Evolutionary conservation across 2,888 invertebrate species (phyloP), one percentile per base, ranked within the genome.

Genomic region (Drosophila prolongata): DNA sequence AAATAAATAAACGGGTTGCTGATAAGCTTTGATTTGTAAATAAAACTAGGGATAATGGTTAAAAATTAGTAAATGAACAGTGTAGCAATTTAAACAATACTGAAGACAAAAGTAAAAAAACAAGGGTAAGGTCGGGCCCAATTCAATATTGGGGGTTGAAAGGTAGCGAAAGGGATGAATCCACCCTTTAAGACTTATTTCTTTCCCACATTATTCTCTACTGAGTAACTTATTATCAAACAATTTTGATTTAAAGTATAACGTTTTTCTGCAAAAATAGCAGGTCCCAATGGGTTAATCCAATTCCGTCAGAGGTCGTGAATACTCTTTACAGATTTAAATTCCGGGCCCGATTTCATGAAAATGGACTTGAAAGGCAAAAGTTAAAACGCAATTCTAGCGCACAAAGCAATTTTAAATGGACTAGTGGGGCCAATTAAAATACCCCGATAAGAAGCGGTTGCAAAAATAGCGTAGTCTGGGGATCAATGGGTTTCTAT

Each of bases 321-420:
- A 9, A 40, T 42, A 10, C 30, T 10, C 52, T 30, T 38, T 34
- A 10, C 40, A 34, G 34, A 53, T 58, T 58, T 19, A 53, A 42
- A 42, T 54, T 54, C 58, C 54, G 19, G 37, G 54, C 54, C 19
- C 34, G 42, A 13, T 42, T 42, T 30, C 30, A 14, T 9, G 38
- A 40, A 47, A 34, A n/a, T 44, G n/a, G 42, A 64, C 43, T 37
- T 42, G 10, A 58, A 16, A 60, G 14, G 46, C 44, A 19, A 27
- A 71, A 57, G 46, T 53, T 71, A 57, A 49, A 55, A 57, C 71
- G 71, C 71, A 57, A 64, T 71, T 71, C 8, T 38, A 40, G 69
- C 34, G 14, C 42, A 69, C 49, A 70, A 70, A 62, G 71, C 27
- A 56, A 62, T 42, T 62, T 50, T 47, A 62, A 70, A 55, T 46